Conservation (phyloP, 2,113 vertebrate species). For the Ginglymostoma cirratum region DNA sequence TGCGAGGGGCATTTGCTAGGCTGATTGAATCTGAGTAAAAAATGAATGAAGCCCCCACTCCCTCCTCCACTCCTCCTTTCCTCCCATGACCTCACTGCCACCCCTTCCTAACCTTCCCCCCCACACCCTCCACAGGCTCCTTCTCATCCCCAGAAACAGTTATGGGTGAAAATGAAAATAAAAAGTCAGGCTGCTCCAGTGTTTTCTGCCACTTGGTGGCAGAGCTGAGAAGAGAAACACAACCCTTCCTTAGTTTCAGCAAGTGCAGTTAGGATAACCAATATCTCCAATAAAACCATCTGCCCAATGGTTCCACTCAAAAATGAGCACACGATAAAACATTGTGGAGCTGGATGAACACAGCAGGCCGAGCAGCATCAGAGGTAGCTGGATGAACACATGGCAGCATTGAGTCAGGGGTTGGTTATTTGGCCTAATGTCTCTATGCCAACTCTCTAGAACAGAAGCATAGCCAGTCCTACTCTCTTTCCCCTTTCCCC, state of each 20-base stretch:
- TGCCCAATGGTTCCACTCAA: background rate
- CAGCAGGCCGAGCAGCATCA: too few relatives aligned
- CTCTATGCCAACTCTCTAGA: background rate
- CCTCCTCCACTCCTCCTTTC: too few relatives aligned
- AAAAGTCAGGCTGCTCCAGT: background rate
- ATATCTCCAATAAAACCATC: background rate
- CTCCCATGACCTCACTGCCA: too few relatives aligned
- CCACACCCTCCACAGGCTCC: background rate
- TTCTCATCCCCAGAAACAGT: background rate
- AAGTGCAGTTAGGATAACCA: background rate
- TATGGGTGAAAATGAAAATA: background rate
- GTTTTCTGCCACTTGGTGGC: background rate
- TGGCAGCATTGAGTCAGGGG: background rate
- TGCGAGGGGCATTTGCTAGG: background rate
- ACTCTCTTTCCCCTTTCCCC: background rate
- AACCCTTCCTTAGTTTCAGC: background rate
- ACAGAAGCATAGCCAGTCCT: background rate
- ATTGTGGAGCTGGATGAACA: too few relatives aligned
- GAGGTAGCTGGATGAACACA: too few relatives aligned
- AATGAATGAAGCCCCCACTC: background rate
- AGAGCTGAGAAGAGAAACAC: background rate
- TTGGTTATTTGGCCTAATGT: background rate
- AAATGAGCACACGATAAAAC: background rate
- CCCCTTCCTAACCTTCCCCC: too few relatives aligned
- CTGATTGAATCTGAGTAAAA: background rate